A percentile compares a stretch with the other conserved stretches of the same genome.
These are phyloP conservation scores for Dendroctonus ponderosae DNA, from an alignment of 1,140 invertebrate species.

Conservation along the genomic window DNA sequence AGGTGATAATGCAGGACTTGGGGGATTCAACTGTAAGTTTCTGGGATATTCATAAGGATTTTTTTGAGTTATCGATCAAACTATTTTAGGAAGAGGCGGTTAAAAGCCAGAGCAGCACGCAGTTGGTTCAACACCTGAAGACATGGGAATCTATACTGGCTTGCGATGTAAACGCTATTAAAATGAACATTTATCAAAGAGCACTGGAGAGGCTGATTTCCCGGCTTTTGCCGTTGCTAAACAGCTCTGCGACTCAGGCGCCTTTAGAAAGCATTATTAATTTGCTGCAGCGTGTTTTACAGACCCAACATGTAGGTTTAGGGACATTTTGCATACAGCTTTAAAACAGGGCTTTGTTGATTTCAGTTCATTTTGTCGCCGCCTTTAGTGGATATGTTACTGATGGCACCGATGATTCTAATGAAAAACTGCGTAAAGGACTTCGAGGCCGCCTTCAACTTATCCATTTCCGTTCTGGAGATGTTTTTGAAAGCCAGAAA, in stretches of 20 bases:
- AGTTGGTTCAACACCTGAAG: conserved; percentile 35
- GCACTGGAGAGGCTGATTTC: conserved; percentile 38
- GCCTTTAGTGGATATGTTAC: conserved; percentile 31
- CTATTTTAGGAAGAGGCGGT: conserved; percentile 30
- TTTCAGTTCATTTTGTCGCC: conserved; percentile 43
- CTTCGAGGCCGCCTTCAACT: conserved; percentile 34
- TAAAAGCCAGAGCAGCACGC: conserved; percentile 16
- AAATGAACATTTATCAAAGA: conserved; percentile 38
- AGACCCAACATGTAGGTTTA: conserved; percentile 37
- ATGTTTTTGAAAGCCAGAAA: conserved; percentile 42
- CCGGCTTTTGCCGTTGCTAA: conserved; percentile 21
- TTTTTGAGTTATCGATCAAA: background rate
- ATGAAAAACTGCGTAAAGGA: conserved; percentile 19
- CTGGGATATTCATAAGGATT: background rate
- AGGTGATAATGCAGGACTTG: conserved; percentile 34
- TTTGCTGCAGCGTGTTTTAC: conserved; percentile 37
- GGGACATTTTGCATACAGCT: background rate
- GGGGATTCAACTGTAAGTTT: conserved; percentile 36
- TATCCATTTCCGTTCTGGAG: conserved; percentile 38
- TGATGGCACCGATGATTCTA: conserved; percentile 28
- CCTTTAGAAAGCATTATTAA: conserved; percentile 33
- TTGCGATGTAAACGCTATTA: conserved; percentile 39
- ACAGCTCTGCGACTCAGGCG: conserved; percentile 12
- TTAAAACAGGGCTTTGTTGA: conserved; percentile 1
- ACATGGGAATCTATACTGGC: conserved; percentile 36